Conservation (phyloP, 2,888 invertebrate genomes). For the Copidosoma aretas region DNA sequence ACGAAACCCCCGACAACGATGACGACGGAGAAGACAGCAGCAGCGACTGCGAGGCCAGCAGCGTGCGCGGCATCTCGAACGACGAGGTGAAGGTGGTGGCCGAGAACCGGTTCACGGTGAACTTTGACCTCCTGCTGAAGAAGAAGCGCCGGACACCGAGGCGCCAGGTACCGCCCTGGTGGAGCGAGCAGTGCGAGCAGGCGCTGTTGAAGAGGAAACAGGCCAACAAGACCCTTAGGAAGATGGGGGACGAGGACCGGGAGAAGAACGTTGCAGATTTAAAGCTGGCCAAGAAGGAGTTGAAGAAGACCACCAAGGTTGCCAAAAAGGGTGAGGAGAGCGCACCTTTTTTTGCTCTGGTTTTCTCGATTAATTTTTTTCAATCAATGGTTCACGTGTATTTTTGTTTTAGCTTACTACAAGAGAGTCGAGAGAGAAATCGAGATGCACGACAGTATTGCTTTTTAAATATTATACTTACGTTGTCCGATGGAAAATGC, state of each 20-base stretch:
- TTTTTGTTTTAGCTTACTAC: not conserved
- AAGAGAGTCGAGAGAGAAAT: not conserved
- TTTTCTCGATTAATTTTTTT: not conserved
- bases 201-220: not conserved
- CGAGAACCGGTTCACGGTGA: too few relatives aligned
- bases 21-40: not conserved
- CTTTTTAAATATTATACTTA: not conserved
- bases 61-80: too few relatives aligned
- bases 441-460: too few relatives aligned
- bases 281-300: not conserved
- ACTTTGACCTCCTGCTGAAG: not conserved
- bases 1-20: not conserved
- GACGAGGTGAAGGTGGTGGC: too few relatives aligned
- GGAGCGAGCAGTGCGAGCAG: not conserved
- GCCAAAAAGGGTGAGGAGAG: not conserved
- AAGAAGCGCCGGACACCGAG: not conserved
- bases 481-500: not conserved
- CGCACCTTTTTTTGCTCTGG: not conserved
- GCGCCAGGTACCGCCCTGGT: not conserved
- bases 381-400: not conserved
- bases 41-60: not conserved
- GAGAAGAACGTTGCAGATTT: not conserved
- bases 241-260: not conserved
- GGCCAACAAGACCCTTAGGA: not conserved
- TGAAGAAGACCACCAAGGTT: not conserved